Base-by-base conservation (phyloP, 1,140 invertebrate species). In the Pseudomyrmex pallidus region DNA sequence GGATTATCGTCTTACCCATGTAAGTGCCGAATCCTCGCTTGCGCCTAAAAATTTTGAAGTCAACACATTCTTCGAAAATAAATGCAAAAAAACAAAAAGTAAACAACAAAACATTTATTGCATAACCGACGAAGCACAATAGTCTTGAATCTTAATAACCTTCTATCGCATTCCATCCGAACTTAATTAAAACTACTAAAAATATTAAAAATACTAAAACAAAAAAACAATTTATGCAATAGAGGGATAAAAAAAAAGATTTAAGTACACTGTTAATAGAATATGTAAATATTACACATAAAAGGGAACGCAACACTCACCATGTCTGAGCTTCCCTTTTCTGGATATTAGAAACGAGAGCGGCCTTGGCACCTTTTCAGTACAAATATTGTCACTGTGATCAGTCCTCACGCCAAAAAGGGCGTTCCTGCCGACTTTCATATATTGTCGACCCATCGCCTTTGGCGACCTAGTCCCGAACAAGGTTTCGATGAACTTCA, bases 331-430 rank as follows among this genome's bases (percentile, higher is more conserved):
- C 91, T 96, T 96, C 83, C 96, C 96, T 86, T 96, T 96, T 87
- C 96, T 95, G 7, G 97, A 97, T 88, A 97, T 96, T 64, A 97
- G 95, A 95, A 97, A 96, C 84, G 96, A 97, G 46, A 97, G 91
- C 0, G 97, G 96, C 59, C 96, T 95, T 13, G 94, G 94, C 57
- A 95, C 95, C 77, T 94, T 95, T 66, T 95, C 95, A 7, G 93
- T 92, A 57, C 93, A 93, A 48, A 94, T 92, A 67, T 88, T 88
- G 12, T 92, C 90, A 78, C 90, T 91, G 35, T 91, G 93, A 44
- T 93, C 91, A 0, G 94, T 93, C 20, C 91, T 94, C 70, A 96
- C 95, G 0, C 96, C 96, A 89, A 96, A 96, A 52, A 96, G 94
- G 52, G 96, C 95, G 91, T 96, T 96, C 82, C 96, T 95, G 63